Conservation (phyloP, 2,888 invertebrate species). For the Nomada ruficornis region DNA sequence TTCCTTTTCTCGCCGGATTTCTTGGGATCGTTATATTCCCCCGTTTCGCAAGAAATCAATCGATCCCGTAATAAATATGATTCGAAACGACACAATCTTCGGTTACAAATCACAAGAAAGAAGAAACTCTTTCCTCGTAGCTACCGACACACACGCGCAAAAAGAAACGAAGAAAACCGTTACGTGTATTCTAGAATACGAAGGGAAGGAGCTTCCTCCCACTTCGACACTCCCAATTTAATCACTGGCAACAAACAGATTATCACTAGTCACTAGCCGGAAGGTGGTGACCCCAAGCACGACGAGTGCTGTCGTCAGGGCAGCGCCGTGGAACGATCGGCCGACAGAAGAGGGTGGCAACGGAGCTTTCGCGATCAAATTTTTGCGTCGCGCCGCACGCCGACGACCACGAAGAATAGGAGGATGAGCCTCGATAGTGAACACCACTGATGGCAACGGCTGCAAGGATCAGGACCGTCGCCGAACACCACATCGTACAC, state of each 20-base stretch:
- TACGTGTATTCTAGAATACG: conserved; percentile 58
- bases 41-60: conserved; percentile 49
- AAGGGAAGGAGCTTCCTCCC: conserved; percentile 55
- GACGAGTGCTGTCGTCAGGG: conserved; percentile 72
- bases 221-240: conserved; percentile 63
- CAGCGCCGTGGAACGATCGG: conserved; percentile 69
- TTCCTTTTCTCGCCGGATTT: conserved; percentile 21
- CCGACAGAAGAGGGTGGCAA: conserved; percentile 63
- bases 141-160: conserved; percentile 52
- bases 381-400: conserved; percentile 70
- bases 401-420: conserved; percentile 44
- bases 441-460: conserved; percentile 74
- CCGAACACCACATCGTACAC: conserved; percentile 81
- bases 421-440: conserved; percentile 64
- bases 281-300: conserved; percentile 72
- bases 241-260: conserved; percentile 66
- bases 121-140: conserved; percentile 28
- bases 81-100: conserved; percentile 32
- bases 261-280: conserved; percentile 76
- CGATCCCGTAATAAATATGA: conserved; percentile 26
- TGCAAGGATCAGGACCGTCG: conserved; percentile 71
- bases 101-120: conserved; percentile 30
- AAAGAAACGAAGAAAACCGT: conserved; percentile 56
- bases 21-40: conserved; percentile 23
- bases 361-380: conserved; percentile 73